These are phyloP conservation scores for Perca flavescens DNA, from an alignment of 2,113 vertebrate genomes.

Conservation along the genomic window DNA sequence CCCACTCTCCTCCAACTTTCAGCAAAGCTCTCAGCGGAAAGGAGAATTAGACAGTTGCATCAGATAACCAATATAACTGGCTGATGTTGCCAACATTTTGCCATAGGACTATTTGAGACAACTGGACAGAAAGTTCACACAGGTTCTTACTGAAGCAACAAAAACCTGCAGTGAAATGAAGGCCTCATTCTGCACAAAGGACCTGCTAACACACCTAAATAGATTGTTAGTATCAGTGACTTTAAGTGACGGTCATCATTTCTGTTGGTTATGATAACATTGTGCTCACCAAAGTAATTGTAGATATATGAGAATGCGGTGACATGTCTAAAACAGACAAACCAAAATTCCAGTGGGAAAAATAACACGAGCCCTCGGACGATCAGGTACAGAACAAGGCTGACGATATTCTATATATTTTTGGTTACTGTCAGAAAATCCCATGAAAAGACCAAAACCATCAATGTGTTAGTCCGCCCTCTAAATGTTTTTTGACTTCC, in stretches of 20 bases:
- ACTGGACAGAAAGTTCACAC: background rate
- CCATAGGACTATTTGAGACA: background rate
- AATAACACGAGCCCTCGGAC: background rate
- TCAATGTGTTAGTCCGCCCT: too few relatives aligned
- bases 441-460: too few relatives aligned
- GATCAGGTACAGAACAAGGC: background rate
- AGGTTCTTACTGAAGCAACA: background rate
- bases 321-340: background rate
- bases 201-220: background rate
- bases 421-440: too few relatives aligned
- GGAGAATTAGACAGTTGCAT: background rate
- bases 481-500: too few relatives aligned
- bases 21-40: slow-evolving; percentile 21
- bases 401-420: too few relatives aligned
- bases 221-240: background rate
- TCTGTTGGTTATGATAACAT: background rate
- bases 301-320: too few relatives aligned
- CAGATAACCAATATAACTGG: background rate
- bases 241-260: background rate
- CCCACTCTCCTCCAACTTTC: slow-evolving; percentile 43
- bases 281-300: background rate
- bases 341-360: too few relatives aligned
- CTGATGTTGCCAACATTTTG: background rate
- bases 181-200: background rate
- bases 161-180: background rate